These are phyloP conservation scores for Ormyrus pomaceus DNA, from an alignment of 2,888 invertebrate species.

Conservation along the genomic window DNA sequence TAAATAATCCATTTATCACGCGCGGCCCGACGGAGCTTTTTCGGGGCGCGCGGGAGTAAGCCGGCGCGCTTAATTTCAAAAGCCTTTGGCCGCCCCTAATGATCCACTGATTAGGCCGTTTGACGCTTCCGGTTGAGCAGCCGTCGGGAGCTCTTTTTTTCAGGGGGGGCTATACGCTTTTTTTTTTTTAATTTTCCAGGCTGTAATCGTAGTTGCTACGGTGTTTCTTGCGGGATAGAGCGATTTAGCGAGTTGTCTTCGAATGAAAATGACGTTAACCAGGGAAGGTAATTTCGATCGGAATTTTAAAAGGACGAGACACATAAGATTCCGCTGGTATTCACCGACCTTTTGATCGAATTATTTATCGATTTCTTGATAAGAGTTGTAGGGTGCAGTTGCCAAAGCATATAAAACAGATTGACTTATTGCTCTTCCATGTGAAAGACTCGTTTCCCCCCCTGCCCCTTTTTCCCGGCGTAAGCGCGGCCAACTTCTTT, in stretches of 20 bases:
- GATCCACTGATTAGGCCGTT: constrained; percentile 52
- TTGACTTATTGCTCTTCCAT: constrained; percentile 58
- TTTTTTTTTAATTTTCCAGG: not conserved
- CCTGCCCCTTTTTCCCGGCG: constrained; percentile 31
- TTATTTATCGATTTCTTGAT: constrained; percentile 56
- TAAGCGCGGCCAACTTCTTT: constrained; percentile 50
- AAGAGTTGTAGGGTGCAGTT: constrained; percentile 52
- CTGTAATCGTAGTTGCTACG: too few relatives aligned
- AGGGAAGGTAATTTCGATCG: constrained; percentile 37
- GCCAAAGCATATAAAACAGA: constrained; percentile 57
- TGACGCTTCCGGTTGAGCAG: constrained; percentile 27
- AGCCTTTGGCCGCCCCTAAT: constrained; percentile 39
- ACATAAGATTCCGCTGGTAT: constrained; percentile 30
- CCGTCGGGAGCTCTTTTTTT: not conserved
- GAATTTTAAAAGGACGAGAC: constrained; percentile 33
- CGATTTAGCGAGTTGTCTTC: not conserved
- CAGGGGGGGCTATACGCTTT: not conserved
- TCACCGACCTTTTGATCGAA: constrained; percentile 56
- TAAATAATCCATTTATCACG: constrained; percentile 58
- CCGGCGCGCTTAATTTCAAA: constrained; percentile 49
- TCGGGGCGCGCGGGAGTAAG: constrained; percentile 17
- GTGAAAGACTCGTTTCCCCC: constrained; percentile 56
- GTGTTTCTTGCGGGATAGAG: not conserved
- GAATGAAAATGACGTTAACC: constrained; percentile 13
- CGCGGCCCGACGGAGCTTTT: constrained; percentile 25